Base-by-base conservation (phyloP, 1,140 invertebrate genomes). In the Ceratitis capitata region DNA sequence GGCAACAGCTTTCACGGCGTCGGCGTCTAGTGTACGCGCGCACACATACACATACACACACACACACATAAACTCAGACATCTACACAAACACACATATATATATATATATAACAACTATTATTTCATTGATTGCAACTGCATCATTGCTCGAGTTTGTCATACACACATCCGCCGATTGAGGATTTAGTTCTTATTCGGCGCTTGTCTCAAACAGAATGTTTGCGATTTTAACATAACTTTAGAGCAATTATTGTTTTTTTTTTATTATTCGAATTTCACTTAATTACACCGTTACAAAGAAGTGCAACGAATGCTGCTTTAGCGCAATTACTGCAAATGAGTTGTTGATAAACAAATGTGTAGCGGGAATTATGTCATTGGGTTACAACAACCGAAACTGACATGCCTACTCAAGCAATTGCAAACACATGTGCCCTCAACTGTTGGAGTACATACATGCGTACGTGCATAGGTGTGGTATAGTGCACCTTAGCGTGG, bases 201-300 rank as follows among this genome's bases (percentile, higher is more conserved):
- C 42, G 69, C 12, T 78, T 78, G 69, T 42, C 39, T 78, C 69
- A 78, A 42, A 78, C 69, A 78, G 39, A 78, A 78, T 78, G 69
- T 78, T 78, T 42, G 23, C 23, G 69, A 78, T 39, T 45, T 78
- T 12, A 61, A 26, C 56, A 61, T 61, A 61, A 29, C 29, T 61
- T 69, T 47, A 45, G n/a, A 47, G 16, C 32, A 78, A 23, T 56
- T 47, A 47, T 47, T 47, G 26, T 4, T 58, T 29, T 53, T 19
- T 26, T 39, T 69, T 39, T 39, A 10, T 23, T 78, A 26, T 45
- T n/a, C 4, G 9, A 64, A 32, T 78, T 78, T n/a, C n/a, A n/a
- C n/a, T n/a, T n/a, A n/a, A n/a, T n/a, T 23, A 78, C 0, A 78
- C 19, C 35, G 39, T 78, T 45, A 32, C 69, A 23, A 23, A 78